Evolutionary conservation across 2,113 vertebrate species (phyloP), one percentile per base, ranked within the genome.

Genomic region (Zosterops borbonicus): DNA sequence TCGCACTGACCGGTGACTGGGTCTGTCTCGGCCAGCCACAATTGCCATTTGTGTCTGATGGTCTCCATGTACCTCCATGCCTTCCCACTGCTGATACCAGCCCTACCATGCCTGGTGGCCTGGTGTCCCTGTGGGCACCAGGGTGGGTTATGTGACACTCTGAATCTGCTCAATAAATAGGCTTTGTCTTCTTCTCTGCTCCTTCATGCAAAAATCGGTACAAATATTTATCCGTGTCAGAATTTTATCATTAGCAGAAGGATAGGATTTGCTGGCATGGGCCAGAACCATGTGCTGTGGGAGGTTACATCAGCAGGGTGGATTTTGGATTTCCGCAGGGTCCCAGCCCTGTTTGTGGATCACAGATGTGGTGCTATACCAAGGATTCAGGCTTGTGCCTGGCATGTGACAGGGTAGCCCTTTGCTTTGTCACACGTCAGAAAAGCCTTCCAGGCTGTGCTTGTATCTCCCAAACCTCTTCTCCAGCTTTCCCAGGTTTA

Each of bases 111-210:
- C 27, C 21, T 1, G 5, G 44, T 22, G 42, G 12, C 47, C 53
- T 12, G 22, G 31, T 10, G 27, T 29, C 18, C 11, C 21, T 11
- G 46, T 13, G 42, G 18, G n/a, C 23, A 15, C 7, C 37, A 39
- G 37, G 37, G 37, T 39, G 0, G 56, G 16, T 21, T 20, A 9
- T 9, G 31, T 12, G 60, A 29, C 17, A 1, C 16, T 15, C 14
- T 12, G 37, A 41, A 29, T 27, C 22, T 22, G 9, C 16, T 2
- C 31, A 5, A 0, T 0, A 11, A 6, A 0, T 0, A 11, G 49
- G 5, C 55, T 49, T 41, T 29, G 50, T 6, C 35, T 35, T 49
- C 21, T 5, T 52, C 27, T n/a, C 49, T 13, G 39, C 23, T n/a
- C 23, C 27, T 4, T 33, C 29, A 3, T 6, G 23, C 27, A 33